phyloP scores from a whole-genome alignment of 2,888 invertebrate species.

The Spatulosminthurus flaviceps region DNA sequence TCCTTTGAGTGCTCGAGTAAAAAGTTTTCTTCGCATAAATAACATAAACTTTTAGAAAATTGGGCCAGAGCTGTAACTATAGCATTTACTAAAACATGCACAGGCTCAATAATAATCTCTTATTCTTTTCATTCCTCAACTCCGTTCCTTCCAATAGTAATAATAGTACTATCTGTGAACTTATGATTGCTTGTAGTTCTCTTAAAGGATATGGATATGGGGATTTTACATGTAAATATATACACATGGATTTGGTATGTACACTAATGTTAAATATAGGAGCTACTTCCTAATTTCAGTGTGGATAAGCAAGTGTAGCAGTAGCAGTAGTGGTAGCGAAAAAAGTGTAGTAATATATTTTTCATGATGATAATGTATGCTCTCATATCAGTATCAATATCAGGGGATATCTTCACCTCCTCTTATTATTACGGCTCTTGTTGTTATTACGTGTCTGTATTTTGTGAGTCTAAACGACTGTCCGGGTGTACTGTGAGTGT shows the following conservation, averaged over 20 bases:
- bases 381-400: constrained; percentile 18
- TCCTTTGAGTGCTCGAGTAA: background rate
- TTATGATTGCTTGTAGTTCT: too few relatives aligned
- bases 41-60: constrained; percentile 43
- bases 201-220: too few relatives aligned
- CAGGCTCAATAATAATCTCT: constrained; percentile 32
- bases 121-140: constrained; percentile 16
- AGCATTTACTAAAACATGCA: constrained; percentile 42
- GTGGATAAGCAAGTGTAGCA: too few relatives aligned
- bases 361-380: background rate
- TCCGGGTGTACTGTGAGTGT: background rate
- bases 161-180: too few relatives aligned
- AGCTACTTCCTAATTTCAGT: too few relatives aligned
- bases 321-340: too few relatives aligned
- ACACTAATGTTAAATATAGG: too few relatives aligned
- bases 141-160: too few relatives aligned
- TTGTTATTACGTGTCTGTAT: constrained; percentile 4
- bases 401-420: constrained; percentile 24
- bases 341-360: background rate
- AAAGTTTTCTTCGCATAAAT: constrained; percentile 40
- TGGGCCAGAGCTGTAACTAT: constrained; percentile 37
- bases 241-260: too few relatives aligned
- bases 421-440: constrained; percentile 16
- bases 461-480: background rate
- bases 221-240: background rate